A percentile compares a stretch with the other conserved stretches of the same genome.
phyloP scores from a whole-genome alignment of 2,888 invertebrate genomes.

The Halocaridina rubra region DNA sequence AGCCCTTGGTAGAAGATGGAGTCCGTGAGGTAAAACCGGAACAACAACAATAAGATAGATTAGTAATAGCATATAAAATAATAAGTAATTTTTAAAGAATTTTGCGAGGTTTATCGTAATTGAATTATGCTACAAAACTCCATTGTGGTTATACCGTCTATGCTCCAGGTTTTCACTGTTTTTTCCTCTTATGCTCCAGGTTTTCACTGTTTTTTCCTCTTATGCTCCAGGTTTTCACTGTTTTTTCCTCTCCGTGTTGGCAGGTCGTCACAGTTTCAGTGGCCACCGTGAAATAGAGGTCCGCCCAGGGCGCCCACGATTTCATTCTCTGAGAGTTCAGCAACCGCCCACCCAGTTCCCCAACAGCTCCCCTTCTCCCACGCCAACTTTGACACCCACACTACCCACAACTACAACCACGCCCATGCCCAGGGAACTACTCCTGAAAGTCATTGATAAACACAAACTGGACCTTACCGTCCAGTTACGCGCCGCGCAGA shows the following conservation, averaged over 20 bases:
- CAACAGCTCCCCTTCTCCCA: not conserved
- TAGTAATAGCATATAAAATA: too few species aligned
- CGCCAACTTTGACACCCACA: not conserved
- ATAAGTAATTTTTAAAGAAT: too few species aligned
- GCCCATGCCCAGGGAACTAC: constrained; percentile 12
- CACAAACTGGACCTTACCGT: constrained; percentile 39
- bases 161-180: too few species aligned
- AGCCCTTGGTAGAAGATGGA: too few species aligned
- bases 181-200: too few species aligned
- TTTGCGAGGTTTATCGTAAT: too few species aligned
- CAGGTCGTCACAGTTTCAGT: not conserved
- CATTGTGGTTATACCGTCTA: too few species aligned
- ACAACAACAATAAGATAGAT: too few species aligned
- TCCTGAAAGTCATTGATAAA: constrained; percentile 16
- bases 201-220: too few species aligned
- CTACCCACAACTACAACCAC: constrained; percentile 14
- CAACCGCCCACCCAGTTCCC: not conserved
- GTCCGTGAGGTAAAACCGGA: too few species aligned
- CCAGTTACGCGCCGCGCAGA: constrained; percentile 27
- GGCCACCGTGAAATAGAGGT: not conserved
- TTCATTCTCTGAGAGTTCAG: not conserved
- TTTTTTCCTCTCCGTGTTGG: not conserved
- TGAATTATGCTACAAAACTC: too few species aligned
- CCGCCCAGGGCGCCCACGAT: not conserved
- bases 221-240: too few species aligned